A percentile compares a stretch with the other conserved stretches of the same genome.
Evolutionary conservation across 2,797 vertebrate species (phyloP).

Genomic region (Melanotaenia nigrans): DNA sequence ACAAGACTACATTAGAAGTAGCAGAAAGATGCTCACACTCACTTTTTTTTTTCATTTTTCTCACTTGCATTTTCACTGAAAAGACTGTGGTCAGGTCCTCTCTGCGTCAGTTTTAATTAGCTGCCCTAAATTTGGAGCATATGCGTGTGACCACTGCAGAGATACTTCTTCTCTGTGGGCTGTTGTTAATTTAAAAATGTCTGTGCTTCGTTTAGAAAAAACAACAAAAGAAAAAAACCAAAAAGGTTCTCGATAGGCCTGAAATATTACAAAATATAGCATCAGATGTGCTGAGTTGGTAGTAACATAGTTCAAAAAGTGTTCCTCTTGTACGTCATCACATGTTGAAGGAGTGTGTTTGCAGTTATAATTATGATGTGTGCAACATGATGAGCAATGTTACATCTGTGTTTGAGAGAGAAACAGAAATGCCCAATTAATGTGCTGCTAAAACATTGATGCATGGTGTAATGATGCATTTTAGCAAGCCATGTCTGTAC

Average conservation of each 20-base stretch:
- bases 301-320: background rate
- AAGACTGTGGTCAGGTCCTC: background rate
- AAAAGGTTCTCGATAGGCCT: background rate
- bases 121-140: background rate
- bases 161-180: background rate
- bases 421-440: no score
- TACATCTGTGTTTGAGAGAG: background rate
- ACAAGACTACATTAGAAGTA: background rate
- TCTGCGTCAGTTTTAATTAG: background rate
- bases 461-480: no score
- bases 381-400: background rate
- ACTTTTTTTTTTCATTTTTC: background rate
- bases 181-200: background rate
- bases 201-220: background rate
- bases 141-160: background rate
- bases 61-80: background rate
- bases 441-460: no score
- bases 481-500: no score
- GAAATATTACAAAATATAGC: background rate
- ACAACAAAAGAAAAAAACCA: background rate
- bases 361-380: background rate
- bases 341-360: background rate
- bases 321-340: background rate
- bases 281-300: background rate
- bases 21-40: background rate